Evolutionary conservation across 2,113 vertebrate species (phyloP).

Genomic region (Strix aluco): DNA sequence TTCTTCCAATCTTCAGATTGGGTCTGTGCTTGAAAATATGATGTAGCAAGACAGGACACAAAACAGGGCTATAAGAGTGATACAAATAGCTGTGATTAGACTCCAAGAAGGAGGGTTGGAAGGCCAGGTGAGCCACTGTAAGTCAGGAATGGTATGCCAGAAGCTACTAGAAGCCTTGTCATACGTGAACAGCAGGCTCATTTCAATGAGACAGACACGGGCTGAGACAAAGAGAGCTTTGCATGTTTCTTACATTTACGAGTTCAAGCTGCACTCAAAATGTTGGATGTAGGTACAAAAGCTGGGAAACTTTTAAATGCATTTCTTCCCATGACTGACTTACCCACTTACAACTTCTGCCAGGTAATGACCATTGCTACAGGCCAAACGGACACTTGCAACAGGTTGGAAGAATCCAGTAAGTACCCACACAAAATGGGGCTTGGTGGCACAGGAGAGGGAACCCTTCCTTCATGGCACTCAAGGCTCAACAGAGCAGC

Average conservation of each 20-base stretch:
- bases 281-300: background rate
- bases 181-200: background rate
- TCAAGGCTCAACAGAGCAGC: background rate
- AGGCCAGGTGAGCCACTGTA: background rate
- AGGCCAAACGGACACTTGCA: background rate
- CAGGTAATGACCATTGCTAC: background rate
- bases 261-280: background rate
- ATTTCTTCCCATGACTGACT: background rate
- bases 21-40: background rate
- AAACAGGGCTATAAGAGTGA: background rate
- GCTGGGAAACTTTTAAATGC: background rate
- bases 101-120: background rate
- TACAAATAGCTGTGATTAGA: background rate
- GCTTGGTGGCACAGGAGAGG: background rate
- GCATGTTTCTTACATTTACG: background rate
- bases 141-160: background rate
- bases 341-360: rapidly evolving
- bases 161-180: background rate
- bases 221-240: background rate
- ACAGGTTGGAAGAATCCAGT: background rate
- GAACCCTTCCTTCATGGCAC: background rate
- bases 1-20: background rate
- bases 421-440: background rate
- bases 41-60: background rate
- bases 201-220: background rate